These are phyloP conservation scores for Tragelaphus imberbis DNA, from an alignment of 2,113 vertebrate species.

Conservation along the genomic window DNA sequence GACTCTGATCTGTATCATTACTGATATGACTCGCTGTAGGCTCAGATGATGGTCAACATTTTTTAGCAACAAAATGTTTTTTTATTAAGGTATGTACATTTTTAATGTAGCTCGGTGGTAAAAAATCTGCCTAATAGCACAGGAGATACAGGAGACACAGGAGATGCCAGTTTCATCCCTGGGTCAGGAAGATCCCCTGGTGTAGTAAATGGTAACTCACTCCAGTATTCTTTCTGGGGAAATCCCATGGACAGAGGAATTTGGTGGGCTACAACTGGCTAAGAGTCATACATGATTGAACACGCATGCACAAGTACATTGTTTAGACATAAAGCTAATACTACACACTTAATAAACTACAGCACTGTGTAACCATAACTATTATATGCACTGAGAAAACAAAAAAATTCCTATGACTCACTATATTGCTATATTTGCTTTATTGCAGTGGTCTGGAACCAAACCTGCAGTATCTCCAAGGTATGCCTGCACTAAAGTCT, in stretches of 20 bases:
- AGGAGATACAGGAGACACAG: not conserved
- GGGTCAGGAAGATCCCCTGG: not conserved
- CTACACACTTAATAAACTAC: not conserved
- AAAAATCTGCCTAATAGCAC: not conserved
- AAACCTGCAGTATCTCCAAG: not conserved
- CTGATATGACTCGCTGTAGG: not conserved
- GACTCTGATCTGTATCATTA: not conserved
- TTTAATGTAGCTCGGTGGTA: not conserved
- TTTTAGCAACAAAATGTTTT: not conserved
- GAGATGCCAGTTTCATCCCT: not conserved
- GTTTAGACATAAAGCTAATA: not conserved
- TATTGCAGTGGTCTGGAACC: not conserved
- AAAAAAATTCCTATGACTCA: not conserved
- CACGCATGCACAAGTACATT: not conserved
- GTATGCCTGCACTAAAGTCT: not conserved
- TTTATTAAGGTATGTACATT: not conserved
- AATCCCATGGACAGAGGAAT: not conserved
- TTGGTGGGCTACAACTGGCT: not conserved
- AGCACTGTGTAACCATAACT: not conserved
- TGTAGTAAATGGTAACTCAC: not conserved
- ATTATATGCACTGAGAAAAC: not conserved
- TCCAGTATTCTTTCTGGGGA: not conserved
- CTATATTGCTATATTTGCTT: not conserved
- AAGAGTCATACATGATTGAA: not conserved
- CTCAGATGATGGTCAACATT: not conserved